These are phyloP conservation scores for Cnemophilus loriae DNA, from an alignment of 2,113 vertebrate genomes.

Conservation along the genomic window DNA sequence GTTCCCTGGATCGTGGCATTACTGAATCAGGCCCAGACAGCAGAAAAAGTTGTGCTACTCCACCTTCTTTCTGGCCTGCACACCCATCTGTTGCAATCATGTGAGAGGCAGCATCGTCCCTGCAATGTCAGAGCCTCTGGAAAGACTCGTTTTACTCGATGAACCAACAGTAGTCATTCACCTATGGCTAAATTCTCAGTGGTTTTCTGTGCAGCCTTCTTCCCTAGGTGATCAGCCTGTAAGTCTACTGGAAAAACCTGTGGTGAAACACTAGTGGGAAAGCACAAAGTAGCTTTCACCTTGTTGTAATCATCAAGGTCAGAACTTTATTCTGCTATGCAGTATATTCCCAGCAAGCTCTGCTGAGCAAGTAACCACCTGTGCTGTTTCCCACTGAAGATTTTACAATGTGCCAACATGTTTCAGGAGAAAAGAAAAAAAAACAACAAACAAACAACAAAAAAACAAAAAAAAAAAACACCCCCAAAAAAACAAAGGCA, in stretches of 20 bases:
- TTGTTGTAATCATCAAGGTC: neutral
- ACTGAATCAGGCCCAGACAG: neutral
- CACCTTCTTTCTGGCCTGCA: neutral
- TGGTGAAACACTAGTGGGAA: neutral
- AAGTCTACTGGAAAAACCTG: conserved; percentile 25
- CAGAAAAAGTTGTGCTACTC: neutral
- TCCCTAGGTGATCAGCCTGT: neutral
- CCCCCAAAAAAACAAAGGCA: neutral
- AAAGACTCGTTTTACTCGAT: conserved; percentile 43
- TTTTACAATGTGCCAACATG: neutral
- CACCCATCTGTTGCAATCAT: conserved; percentile 28
- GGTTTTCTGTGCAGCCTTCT: neutral
- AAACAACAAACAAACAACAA: too few relatives aligned
- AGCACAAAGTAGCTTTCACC: neutral
- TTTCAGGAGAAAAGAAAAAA: neutral
- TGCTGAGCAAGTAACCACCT: neutral
- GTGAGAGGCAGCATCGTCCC: neutral
- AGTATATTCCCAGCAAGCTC: neutral
- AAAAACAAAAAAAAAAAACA: too few relatives aligned
- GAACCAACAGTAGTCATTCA: neutral
- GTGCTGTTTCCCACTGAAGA: neutral
- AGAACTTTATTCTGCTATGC: neutral
- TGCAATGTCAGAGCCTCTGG: neutral
- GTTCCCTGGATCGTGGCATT: neutral
- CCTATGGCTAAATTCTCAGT: neutral